Evolutionary conservation across 1,140 invertebrate genomes (phyloP).

Genomic region (Procambarus clarkii): DNA sequence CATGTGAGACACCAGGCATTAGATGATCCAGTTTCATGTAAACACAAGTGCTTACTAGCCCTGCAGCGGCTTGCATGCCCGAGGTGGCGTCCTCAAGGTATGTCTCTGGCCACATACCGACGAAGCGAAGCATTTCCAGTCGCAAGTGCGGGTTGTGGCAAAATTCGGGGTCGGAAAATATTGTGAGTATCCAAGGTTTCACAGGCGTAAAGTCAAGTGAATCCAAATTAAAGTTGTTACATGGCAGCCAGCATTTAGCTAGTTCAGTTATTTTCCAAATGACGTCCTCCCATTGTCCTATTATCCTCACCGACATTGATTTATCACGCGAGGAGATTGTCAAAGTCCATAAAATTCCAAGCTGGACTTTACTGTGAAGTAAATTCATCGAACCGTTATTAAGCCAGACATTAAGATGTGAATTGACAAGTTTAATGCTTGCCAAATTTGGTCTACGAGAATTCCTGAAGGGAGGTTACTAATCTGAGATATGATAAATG

Average conservation of each 20-base stretch:
- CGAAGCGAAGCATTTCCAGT: background rate
- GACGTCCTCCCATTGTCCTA: background rate
- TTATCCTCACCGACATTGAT: background rate
- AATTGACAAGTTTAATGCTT: too few relatives aligned
- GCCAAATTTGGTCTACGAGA: too few relatives aligned
- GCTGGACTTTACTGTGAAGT: too few relatives aligned
- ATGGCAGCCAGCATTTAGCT: background rate
- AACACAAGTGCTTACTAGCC: background rate
- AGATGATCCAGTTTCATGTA: background rate
- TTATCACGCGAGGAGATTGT: too few relatives aligned
- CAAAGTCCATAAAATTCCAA: too few relatives aligned
- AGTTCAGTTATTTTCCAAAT: background rate
- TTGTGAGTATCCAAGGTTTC: background rate
- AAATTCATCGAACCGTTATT: too few relatives aligned
- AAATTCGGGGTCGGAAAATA: background rate
- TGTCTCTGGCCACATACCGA: background rate
- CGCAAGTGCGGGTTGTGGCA: background rate
- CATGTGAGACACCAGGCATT: background rate
- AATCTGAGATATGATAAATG: too few relatives aligned
- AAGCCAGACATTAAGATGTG: too few relatives aligned
- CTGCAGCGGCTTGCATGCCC: too few relatives aligned
- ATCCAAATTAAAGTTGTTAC: background rate
- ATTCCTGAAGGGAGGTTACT: too few relatives aligned
- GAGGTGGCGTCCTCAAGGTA: background rate
- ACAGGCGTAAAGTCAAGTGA: background rate